Evolutionary conservation across 2,113 vertebrate species (phyloP), one percentile per base, ranked within the genome.

Genomic region (Riparia riparia): DNA sequence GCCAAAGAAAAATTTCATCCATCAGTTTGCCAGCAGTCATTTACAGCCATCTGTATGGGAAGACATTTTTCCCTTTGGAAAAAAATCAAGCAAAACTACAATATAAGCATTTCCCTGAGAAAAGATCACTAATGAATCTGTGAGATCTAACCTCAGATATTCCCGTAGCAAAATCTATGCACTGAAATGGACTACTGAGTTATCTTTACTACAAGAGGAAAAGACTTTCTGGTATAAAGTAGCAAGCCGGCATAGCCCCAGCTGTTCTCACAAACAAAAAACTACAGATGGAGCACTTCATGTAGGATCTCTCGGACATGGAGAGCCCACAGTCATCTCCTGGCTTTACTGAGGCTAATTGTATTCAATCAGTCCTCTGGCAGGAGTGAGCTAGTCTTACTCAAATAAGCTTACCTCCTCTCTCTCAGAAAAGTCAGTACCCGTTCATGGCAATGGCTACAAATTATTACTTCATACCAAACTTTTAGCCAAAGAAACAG

Each of bases 1-100:
- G 90, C 86, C 97, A 97, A 91, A 70, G 24, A 79, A 94, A 93
- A 84, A 82, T 91, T 53, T 87, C 81, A 95, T 96, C 90, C 78
- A 94, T 97, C 93, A 93, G 65, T 44, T 93, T 94, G 96, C 95
- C 97, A 98, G 88, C 17, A 37, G 56, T 86, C 81, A 93, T 87
- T 80, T 96, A 92, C 10, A 83, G 76, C 96, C 97, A 96, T 97
- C 95, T 97, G 96, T 87, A 93, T 92, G 82, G 74, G 44, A 93
- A 96, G 83, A 88, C 28, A 51, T 87, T 95, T 88, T 90, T 45
- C 32, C 76, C 76, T 82, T 87, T 84, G 86, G 83, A 90, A 96
- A 91, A 95, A 92, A 71, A 84, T 81, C 89, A 95, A 97, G 65
- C 61, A 94, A 96, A 97, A 89, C 83, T 81, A 76, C 76, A 82